Base-by-base conservation (phyloP, 2,113 vertebrate genomes). In the Lates calcarifer region DNA sequence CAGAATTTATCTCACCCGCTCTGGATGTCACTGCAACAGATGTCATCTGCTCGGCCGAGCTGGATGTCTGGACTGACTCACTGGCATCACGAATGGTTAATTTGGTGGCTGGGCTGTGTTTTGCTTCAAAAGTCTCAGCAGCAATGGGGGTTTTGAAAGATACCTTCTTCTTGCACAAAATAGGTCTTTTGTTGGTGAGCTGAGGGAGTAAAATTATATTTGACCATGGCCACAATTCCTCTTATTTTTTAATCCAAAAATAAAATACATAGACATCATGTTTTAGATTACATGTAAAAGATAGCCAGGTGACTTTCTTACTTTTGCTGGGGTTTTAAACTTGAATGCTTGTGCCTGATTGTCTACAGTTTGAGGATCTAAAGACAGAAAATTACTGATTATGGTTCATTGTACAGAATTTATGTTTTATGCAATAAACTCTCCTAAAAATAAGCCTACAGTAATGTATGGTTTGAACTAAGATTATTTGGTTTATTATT, bases 151-250 rank as follows among this genome's bases (percentile, higher is more conserved):
- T 90, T 77, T 86, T 90, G 57, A 94, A 94, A 1, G 57, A 86
- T 1, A 95, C 92, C 63, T 84, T 91, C 77, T 94, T 94, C 68
- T 82, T 92, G 76, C 17, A 86, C 2, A 31, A 5, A 6, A 86
- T 39, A 0, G 29, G n/a, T 49, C 24, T 81, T 61, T 64, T 82
- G n/a, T n/a, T 60, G 8, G 4, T 22, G 11, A 71, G 56, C 92
- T 90, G 28, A 37, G 24, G 47, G 49, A 62, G 53, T 1, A 74
- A 65, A 82, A 47, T 55, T 5, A 67, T 10, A 24, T 31, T 20
- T 55, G 10, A 66, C 3, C 2, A 41, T 33, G 18, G 55, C 14
- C 5, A 31, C 10, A 17, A 74, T n/a, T 17, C 6, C 35, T 41
- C 24, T 33, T 12, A 24, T 20, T 56, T 61, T 70, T 11, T 22